A percentile compares a stretch with the other conserved stretches of the same genome.
These are phyloP conservation scores for Temnothorax longispinosus DNA, from an alignment of 1,140 invertebrate species.

Conservation along the genomic window DNA sequence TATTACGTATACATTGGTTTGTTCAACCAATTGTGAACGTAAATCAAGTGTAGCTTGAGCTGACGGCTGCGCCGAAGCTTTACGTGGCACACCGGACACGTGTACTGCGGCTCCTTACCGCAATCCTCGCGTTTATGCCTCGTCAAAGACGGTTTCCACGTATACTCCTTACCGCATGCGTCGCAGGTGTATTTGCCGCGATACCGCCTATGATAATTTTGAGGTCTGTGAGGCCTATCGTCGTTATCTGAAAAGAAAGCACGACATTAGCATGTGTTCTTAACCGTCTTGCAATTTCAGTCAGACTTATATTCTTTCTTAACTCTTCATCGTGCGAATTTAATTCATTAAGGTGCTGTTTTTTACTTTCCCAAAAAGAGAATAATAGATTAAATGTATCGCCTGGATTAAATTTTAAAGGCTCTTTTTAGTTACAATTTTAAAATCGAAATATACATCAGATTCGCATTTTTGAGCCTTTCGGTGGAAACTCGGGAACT, in stretches of 20 bases:
- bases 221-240: not conserved
- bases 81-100: conserved; percentile 66
- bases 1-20: not conserved
- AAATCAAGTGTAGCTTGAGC: conserved; percentile 78
- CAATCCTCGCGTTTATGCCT: conserved; percentile 84
- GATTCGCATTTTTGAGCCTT: not conserved
- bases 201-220: conserved; percentile 67
- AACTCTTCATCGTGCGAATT: not conserved
- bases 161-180: conserved; percentile 77
- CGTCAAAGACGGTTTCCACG: conserved; percentile 83
- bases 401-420: not conserved
- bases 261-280: conserved; percentile 12
- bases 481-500: not conserved
- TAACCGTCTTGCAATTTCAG: not conserved
- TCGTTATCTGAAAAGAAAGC: conserved; percentile 44
- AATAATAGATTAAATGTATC: not conserved
- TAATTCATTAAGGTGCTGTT: not conserved
- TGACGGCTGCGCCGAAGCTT: conserved; percentile 61
- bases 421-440: not conserved
- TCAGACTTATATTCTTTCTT: not conserved
- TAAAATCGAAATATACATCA: not conserved
- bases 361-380: not conserved
- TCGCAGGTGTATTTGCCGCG: conserved; percentile 75
- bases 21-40: conserved; percentile 68
- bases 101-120: conserved; percentile 81